phyloP scores from a whole-genome alignment of 2,113 vertebrate species.

The Benthochromis sp. region DNA sequence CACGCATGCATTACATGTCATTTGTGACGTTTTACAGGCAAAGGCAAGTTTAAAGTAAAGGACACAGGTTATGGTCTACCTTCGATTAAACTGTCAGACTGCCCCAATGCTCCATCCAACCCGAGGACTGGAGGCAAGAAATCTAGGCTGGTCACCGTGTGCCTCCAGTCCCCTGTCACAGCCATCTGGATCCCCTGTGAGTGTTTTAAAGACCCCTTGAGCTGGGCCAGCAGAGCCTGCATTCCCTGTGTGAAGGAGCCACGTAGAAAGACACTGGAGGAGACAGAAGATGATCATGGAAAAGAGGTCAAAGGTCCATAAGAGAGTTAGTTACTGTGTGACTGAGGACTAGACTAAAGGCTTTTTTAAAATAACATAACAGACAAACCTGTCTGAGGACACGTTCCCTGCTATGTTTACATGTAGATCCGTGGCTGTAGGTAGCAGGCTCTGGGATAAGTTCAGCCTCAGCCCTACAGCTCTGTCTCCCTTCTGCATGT shows the following conservation, averaged over 20 bases:
- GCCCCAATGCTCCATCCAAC: constrained; percentile 63
- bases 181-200: constrained; percentile 52
- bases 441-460: constrained; percentile 68
- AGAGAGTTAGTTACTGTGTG: background rate
- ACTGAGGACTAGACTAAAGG: background rate
- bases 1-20: background rate
- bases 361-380: background rate
- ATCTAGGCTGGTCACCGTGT: constrained; percentile 59
- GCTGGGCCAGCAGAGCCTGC: constrained; percentile 38
- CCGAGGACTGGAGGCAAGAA: constrained; percentile 61
- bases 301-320: background rate
- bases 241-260: constrained; percentile 60
- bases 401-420: constrained; percentile 68
- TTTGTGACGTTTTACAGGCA: fast-evolving
- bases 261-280: constrained; percentile 64
- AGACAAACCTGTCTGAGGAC: constrained; percentile 70
- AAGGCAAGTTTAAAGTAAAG: background rate
- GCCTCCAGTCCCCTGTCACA: constrained; percentile 63
- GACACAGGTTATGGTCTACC: constrained; percentile 50
- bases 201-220: constrained; percentile 51
- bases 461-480: constrained; percentile 41
- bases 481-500: constrained; percentile 21
- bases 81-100: constrained; percentile 52
- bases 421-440: constrained; percentile 31
- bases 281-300: background rate